phyloP scores from a whole-genome alignment of 2,797 vertebrate species.

The Oreochromis grahami region DNA sequence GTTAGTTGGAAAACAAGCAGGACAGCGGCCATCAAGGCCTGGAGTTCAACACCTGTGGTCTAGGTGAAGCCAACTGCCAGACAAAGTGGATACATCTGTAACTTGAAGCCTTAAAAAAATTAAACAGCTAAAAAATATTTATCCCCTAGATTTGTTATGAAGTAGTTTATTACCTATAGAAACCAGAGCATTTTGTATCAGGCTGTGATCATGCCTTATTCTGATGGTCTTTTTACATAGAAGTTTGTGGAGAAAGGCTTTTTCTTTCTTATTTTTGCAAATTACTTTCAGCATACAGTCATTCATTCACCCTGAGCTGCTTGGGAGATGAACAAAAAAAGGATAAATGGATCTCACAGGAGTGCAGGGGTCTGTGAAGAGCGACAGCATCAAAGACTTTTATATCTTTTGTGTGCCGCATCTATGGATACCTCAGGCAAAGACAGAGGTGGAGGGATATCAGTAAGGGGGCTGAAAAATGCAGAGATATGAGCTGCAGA shows the following conservation, averaged over 20 bases:
- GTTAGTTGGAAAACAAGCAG: background rate
- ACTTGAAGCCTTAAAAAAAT: background rate
- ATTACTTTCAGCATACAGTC: background rate
- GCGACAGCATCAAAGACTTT: background rate
- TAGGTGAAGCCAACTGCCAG: background rate
- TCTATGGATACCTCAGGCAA: background rate
- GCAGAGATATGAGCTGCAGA: background rate
- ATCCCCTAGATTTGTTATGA: background rate
- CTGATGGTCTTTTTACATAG: background rate
- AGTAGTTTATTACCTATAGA: background rate
- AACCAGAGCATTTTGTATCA: background rate
- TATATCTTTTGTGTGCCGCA: background rate
- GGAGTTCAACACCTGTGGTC: background rate
- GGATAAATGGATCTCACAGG: background rate
- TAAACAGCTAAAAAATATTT: background rate
- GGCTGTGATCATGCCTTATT: background rate
- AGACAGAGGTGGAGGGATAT: background rate
- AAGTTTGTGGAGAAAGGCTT: background rate
- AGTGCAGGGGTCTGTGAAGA: background rate
- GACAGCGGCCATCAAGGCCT: background rate
- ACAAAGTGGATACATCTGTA: background rate
- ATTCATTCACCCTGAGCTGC: background rate
- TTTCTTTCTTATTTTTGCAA: background rate
- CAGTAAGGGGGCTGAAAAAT: background rate
- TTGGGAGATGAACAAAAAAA: background rate